These are phyloP conservation scores for Gymnoscelis rufifasciata DNA, from an alignment of 2,888 invertebrate genomes.

Conservation along the genomic window DNA sequence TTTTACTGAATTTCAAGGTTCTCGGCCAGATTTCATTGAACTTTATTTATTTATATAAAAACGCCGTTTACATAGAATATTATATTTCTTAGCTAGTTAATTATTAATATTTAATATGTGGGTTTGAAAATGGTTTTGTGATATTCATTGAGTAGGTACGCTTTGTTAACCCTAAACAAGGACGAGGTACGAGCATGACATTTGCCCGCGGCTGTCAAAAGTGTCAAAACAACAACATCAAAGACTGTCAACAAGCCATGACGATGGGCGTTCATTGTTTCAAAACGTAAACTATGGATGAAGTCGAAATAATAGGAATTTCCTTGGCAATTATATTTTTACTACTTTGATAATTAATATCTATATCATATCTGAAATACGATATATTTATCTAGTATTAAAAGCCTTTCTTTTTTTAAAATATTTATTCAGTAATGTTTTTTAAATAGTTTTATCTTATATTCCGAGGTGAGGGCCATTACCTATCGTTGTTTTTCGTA, in stretches of 20 bases:
- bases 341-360: too few species aligned
- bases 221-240: slow-evolving; percentile 23
- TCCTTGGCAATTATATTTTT: slow-evolving; percentile 1
- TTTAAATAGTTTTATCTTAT: not conserved
- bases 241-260: slow-evolving; percentile 19
- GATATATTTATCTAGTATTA: too few species aligned
- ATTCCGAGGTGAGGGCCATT: slow-evolving; percentile 20
- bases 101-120: too few species aligned
- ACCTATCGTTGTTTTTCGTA: not conserved
- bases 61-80: slow-evolving; percentile 2
- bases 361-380: too few species aligned
- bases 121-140: too few species aligned
- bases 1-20: slow-evolving; percentile 26
- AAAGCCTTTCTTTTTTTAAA: too few species aligned
- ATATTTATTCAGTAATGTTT: too few species aligned
- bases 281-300: slow-evolving; percentile 18
- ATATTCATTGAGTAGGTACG: too few species aligned
- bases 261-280: slow-evolving; percentile 18
- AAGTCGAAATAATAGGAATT: slow-evolving; percentile 7
- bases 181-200: slow-evolving; percentile 2
- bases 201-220: slow-evolving; percentile 17
- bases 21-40: slow-evolving; percentile 11
- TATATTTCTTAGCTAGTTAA: too few species aligned
- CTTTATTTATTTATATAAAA: not conserved
- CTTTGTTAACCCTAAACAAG: slow-evolving; percentile 2